Evolutionary conservation across 2,113 vertebrate genomes (phyloP).

Genomic region (Poeciliopsis prolifica): DNA sequence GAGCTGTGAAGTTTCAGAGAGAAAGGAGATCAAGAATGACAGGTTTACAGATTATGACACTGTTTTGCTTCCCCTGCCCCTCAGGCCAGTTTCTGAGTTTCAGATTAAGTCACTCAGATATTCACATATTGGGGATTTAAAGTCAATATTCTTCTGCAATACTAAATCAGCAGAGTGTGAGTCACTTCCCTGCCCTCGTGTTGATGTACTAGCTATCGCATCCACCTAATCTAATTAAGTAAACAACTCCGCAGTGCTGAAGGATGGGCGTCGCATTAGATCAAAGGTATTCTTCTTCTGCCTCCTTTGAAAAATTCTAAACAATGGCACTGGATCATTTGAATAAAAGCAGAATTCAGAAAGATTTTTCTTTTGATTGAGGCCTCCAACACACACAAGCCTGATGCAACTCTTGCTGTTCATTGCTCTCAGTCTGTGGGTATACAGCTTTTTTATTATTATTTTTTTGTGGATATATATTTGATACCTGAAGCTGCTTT

Average conservation of each 20-base stretch:
- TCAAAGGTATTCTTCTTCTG: slow-evolving; percentile 52
- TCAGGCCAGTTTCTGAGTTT: slow-evolving; percentile 45
- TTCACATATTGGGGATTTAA: slow-evolving; percentile 58
- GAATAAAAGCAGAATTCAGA: slow-evolving; percentile 45
- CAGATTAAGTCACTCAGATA: slow-evolving; percentile 58
- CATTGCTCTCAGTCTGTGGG: slow-evolving; percentile 35
- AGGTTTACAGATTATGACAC: slow-evolving; percentile 39
- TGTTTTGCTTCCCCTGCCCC: slow-evolving; percentile 23
- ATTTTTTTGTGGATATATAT: slow-evolving; percentile 28
- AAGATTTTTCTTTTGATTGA: slow-evolving; percentile 41
- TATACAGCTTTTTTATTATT: slow-evolving; percentile 14
- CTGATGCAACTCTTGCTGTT: slow-evolving; percentile 51
- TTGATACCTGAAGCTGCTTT: slow-evolving; percentile 30
- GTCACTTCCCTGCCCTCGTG: slow-evolving; percentile 46
- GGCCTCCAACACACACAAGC: slow-evolving; percentile 30
- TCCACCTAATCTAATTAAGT: slow-evolving; percentile 55
- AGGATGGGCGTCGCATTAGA: slow-evolving; percentile 35
- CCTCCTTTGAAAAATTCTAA: slow-evolving; percentile 26
- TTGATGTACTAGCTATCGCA: slow-evolving; percentile 37
- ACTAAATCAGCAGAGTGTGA: slow-evolving; percentile 32
- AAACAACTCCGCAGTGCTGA: slow-evolving; percentile 57
- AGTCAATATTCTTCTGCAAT: slow-evolving; percentile 42
- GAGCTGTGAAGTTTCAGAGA: slow-evolving; percentile 11
- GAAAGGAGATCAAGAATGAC: slow-evolving; percentile 30
- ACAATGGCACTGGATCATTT: slow-evolving; percentile 42